phyloP scores from a whole-genome alignment of 1,140 invertebrate genomes.

The Druon quercuslanigerum region DNA sequence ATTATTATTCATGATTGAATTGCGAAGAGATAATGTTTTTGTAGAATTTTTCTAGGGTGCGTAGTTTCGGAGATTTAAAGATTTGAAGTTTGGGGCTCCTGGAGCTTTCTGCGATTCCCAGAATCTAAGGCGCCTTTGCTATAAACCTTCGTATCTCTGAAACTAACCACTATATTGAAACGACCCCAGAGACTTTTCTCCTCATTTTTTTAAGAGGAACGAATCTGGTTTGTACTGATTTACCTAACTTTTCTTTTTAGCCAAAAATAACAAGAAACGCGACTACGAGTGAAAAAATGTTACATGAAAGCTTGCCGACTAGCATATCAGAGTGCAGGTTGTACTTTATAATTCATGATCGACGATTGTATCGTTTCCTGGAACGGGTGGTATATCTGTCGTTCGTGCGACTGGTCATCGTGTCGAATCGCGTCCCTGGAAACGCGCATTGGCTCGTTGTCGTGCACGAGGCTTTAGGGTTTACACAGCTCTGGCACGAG shows the following conservation, averaged over 20 bases:
- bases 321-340: neutral
- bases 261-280: too few relatives aligned
- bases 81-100: neutral
- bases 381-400: conserved; percentile 8
- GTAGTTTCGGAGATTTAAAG: neutral
- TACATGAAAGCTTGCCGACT: neutral
- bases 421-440: neutral
- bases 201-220: too few relatives aligned
- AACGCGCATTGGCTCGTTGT: conserved; percentile 4
- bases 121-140: neutral
- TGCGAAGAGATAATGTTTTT: neutral
- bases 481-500: neutral
- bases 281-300: neutral
- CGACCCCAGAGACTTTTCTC: too few relatives aligned
- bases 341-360: conserved; percentile 9
- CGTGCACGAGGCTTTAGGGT: conserved; percentile 19
- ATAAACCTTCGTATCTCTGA: neutral
- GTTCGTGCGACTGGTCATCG: conserved; percentile 12
- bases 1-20: neutral
- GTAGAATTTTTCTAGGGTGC: neutral
- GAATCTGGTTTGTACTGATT: too few relatives aligned
- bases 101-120: neutral
- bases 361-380: conserved; percentile 21
- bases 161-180: too few relatives aligned
- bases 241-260: too few relatives aligned